These are phyloP conservation scores for Neoaliturus tenellus DNA, from an alignment of 2,888 invertebrate genomes.

Conservation along the genomic window DNA sequence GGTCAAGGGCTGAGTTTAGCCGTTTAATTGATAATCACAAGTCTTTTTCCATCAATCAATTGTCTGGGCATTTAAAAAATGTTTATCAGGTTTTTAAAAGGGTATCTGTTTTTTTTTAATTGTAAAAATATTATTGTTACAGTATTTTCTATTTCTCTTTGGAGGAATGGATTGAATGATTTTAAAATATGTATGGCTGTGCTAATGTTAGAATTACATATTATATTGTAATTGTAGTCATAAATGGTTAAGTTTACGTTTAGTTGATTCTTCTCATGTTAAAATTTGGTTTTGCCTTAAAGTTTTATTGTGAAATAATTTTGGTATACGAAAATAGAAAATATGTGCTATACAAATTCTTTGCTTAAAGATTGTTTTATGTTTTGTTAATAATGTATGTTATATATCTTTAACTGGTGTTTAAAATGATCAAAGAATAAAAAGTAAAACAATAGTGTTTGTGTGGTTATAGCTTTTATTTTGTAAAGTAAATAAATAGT, in stretches of 20 bases:
- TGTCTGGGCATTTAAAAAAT: not conserved
- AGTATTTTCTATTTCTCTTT: constrained; percentile 34
- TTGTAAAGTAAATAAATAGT: no score
- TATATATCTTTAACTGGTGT: not conserved
- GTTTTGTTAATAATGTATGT: not conserved
- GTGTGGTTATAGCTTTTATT: not conserved
- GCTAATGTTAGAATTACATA: constrained; percentile 55
- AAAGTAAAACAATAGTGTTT: not conserved
- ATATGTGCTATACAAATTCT: constrained; percentile 30
- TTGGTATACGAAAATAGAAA: constrained; percentile 15
- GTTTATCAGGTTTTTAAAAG: not conserved
- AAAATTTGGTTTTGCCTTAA: not conserved
- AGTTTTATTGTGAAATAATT: constrained; percentile 15
- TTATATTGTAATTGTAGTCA: constrained; percentile 46
- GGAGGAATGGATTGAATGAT: constrained; percentile 5
- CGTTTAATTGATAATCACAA: no score
- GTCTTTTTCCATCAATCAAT: no score
- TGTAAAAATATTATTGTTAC: constrained; percentile 30
- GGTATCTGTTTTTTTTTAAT: constrained; percentile 8
- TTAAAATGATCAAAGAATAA: not conserved
- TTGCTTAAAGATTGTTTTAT: not conserved
- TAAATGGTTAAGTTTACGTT: constrained; percentile 30
- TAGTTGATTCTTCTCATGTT: not conserved
- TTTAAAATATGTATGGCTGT: constrained; percentile 50
- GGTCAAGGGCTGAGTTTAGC: no score